Evolutionary conservation across 1,140 invertebrate species (phyloP), one percentile per base, ranked within the genome.

Genomic region (Drosophila arizonae): DNA sequence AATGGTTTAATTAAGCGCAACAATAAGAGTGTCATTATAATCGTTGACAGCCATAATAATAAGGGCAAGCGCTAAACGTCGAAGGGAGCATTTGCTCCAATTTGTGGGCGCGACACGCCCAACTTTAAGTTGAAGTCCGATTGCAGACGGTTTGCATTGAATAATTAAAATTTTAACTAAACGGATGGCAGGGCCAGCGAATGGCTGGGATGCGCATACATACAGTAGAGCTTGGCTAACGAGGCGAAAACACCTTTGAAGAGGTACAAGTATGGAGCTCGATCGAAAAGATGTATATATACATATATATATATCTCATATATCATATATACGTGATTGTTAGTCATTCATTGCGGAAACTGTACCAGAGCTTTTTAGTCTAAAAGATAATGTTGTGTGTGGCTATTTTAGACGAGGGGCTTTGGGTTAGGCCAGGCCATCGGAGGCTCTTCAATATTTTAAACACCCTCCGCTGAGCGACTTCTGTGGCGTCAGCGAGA

Each of bases 11-110:
- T 85, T 85, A 80, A 80, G 77, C 65, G 67, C 76, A 87, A 81
- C 82, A 87, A 79, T 82, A 82, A 77, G 82, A 86, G 76, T 87
- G 84, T 88, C 84, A 87, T 87, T 86, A 88, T 82, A 82, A 87
- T 82, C 72, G 79, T 70, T 61, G 68, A 62, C 67, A 72, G 62
- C 51, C 71, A 61, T 55, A 75, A 70, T 77, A 67, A 72, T 39
- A 39, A 39, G 51, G 60, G 52, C 72, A 79, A 82, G 69, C 79
- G 77, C 77, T 80, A 85, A 84, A 84, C 67, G 84, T 84, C 62
- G 68, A 43, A 58, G 79, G 75, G 63, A 78, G 5, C 28, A 33
- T 11, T 36, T 46, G 24, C 30, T 21, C 39, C 43, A 46, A 9
- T n/a, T 21, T 30, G 33, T 36, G 17, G 28, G 51, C 13, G 67